Conservation (phyloP, 2,888 invertebrate genomes). For the Eupithecia tripunctaria region DNA sequence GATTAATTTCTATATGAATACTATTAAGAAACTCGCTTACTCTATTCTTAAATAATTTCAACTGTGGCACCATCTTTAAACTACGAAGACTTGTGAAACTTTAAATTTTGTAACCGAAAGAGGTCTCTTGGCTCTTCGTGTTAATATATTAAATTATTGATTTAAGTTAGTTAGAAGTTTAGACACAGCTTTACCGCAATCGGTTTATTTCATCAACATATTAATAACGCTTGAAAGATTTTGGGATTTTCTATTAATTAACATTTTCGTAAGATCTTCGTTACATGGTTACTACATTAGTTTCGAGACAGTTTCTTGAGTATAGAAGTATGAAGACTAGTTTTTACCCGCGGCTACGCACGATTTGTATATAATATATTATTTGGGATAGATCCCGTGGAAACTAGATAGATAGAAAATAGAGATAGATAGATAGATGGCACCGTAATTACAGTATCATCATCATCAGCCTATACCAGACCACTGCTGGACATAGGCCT, state of each 20-base stretch:
- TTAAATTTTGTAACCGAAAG: slow-evolving; percentile 11
- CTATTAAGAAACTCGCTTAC: background rate
- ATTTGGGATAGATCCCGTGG: no score
- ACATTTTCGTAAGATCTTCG: background rate
- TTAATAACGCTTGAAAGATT: background rate
- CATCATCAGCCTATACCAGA: no score
- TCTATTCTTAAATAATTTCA: background rate
- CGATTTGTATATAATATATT: no score
- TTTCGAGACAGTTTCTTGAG: no score
- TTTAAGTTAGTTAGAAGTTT: background rate
- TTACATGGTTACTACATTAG: background rate
- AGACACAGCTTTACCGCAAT: background rate
- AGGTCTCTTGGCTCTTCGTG: background rate
- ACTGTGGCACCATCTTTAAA: slow-evolving; percentile 21
- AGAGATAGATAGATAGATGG: no score
- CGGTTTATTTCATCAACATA: background rate
- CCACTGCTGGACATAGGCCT: no score
- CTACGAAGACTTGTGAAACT: slow-evolving; percentile 8
- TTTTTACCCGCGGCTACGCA: no score
- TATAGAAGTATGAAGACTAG: no score
- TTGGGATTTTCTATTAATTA: background rate
- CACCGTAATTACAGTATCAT: no score
- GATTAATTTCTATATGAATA: no score
- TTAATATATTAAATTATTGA: slow-evolving; percentile 12
- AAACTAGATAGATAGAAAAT: no score